These are phyloP conservation scores for Gambusia holbrooki DNA, from an alignment of 2,113 vertebrate genomes.

Conservation along the genomic window DNA sequence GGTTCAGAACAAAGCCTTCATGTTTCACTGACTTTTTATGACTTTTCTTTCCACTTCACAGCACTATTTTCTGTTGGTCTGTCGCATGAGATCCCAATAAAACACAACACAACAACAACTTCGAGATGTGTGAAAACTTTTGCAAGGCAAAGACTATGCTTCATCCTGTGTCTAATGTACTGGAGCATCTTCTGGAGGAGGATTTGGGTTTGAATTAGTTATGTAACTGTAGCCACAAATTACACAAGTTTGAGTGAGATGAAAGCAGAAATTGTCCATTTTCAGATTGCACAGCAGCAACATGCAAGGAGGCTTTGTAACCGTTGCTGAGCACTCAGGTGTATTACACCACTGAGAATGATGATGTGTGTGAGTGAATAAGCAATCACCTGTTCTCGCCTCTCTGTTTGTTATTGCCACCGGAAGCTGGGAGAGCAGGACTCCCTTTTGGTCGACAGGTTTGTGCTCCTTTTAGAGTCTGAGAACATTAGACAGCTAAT, in stretches of 20 bases:
- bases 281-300: conserved; percentile 16
- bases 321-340: conserved; percentile 30
- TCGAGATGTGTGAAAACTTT: background rate
- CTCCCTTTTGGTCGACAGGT: conserved; percentile 43
- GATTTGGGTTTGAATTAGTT: conserved; percentile 35
- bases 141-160: conserved; percentile 4
- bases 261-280: background rate
- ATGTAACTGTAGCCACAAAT: conserved; percentile 32
- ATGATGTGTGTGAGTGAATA: conserved; percentile 57
- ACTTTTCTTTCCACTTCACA: no score
- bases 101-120: background rate
- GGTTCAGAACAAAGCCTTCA: background rate
- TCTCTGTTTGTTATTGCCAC: conserved; percentile 63
- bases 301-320: conserved; percentile 38
- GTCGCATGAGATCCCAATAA: background rate
- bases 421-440: conserved; percentile 47
- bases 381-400: conserved; percentile 59
- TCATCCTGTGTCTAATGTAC: conserved; percentile 41
- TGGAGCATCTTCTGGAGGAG: conserved; percentile 26
- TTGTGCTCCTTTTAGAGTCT: conserved; percentile 55
- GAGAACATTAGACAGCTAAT: conserved; percentile 67
- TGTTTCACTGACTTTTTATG: background rate
- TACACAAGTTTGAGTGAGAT: conserved; percentile 1
- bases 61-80: no score
- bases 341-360: conserved; percentile 29